Percentiles rank a stretch among this genome's conserved stretches.
Evolutionary conservation across 1,140 invertebrate species (phyloP).

Genomic region (Diorhabda elongata): DNA sequence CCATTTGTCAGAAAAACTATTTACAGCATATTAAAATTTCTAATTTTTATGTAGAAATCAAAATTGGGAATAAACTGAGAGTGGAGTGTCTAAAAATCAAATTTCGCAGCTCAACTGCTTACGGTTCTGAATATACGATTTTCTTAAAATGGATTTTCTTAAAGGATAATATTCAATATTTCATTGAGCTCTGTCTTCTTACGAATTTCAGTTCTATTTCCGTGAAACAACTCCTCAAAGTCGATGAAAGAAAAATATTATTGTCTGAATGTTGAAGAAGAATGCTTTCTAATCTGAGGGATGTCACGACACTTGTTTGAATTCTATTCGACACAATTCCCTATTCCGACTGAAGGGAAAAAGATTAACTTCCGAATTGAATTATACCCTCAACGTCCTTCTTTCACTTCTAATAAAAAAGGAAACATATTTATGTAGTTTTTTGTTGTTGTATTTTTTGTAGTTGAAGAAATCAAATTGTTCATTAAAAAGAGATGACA

Average conservation of each 20-base stretch:
- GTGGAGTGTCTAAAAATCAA: no score
- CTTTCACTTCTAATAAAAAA: no score
- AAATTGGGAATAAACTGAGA: no score
- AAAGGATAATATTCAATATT: constrained; percentile 28
- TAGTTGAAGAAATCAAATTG: no score
- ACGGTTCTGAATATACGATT: constrained; percentile 9
- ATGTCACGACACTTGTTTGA: constrained; percentile 32
- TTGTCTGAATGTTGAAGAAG: constrained; percentile 33
- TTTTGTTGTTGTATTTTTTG: no score
- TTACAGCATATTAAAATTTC: no score
- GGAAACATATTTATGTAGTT: no score
- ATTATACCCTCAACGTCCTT: background rate
- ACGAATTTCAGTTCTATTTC: constrained; percentile 7
- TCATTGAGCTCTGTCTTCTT: constrained; percentile 24
- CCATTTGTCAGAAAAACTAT: no score
- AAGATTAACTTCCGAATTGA: background rate
- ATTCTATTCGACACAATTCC: constrained; percentile 24
- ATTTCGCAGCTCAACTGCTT: no score
- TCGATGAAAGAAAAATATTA: constrained; percentile 41
- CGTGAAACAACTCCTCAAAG: constrained; percentile 15
- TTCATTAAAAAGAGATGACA: no score
- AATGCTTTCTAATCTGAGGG: constrained; percentile 29
- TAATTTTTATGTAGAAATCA: no score
- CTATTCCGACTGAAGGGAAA: background rate
- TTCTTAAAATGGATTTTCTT: constrained; percentile 40